Base-by-base conservation (phyloP, 2,113 vertebrate species). In the Pachyramphus minor region DNA sequence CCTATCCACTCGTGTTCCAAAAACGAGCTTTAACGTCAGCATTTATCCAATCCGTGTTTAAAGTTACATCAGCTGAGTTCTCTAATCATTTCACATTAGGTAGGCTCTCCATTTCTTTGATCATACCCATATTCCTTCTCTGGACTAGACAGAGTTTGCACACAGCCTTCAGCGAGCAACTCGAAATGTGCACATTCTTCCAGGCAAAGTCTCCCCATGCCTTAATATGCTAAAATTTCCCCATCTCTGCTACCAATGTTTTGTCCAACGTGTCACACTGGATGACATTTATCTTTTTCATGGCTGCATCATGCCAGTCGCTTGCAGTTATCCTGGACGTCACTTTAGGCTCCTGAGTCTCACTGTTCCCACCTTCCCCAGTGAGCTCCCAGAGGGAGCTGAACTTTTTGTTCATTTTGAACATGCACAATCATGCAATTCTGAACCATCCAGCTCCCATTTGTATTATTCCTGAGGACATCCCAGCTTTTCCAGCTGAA, bases 41-140 rank as follows among this genome's bases (percentile, higher is more conserved):
- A 12, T 59, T 93, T 90, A 92, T 74, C 42, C 35, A 72, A 55
- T 8, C 90, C 67, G 37, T 76, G 47, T 86, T 84, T 93, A 84
- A 89, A 93, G 42, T 81, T 85, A 11, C 30, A 95, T 71, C 55
- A 84, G 78, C 63, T 39, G 60, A 92, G 44, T 75, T 89, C 89
- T 95, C 77, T 71, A 95, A 95, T 90, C 83, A 90, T 68, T 86
- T 96, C 24, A 23, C 56, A 93, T 88, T 85, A 88, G 72, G 67
- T 53, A 92, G 25, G 30, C 42, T 86, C 84, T 88, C 45, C 21
- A 59, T 47, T 92, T 73, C 90, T 95, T 96, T 95, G 94, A 95
- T 95, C 94, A 85, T 20, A 80, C 24, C 24, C 12, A 1, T 62
- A 73, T 53, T 55, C 35, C 21, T 95, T 64, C 52, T 64, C 58